phyloP scores from a whole-genome alignment of 2,113 vertebrate genomes.

The Vicugna pacos region DNA sequence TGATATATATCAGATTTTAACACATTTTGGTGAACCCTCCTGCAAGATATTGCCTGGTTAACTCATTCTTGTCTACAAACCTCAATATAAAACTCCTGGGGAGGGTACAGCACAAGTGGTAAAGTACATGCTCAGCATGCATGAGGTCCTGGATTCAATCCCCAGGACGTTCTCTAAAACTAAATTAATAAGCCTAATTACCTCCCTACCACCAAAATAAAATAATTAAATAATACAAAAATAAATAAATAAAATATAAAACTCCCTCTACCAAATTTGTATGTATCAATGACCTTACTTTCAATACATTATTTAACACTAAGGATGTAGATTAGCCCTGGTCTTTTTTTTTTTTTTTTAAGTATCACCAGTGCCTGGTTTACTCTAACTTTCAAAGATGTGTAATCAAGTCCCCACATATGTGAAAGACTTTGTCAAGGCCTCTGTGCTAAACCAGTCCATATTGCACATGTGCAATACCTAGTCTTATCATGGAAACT shows the following conservation, averaged over 20 bases:
- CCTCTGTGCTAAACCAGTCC: neutral
- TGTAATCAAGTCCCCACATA: neutral
- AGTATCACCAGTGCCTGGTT: neutral
- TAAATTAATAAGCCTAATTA: too few relatives aligned
- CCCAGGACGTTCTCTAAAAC: too few relatives aligned
- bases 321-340: neutral
- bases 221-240: too few relatives aligned
- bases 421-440: neutral
- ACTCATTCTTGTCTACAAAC: neutral
- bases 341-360: neutral
- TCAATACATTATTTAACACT: neutral
- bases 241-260: neutral
- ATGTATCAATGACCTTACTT: neutral
- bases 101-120: too few relatives aligned
- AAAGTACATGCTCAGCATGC: too few relatives aligned
- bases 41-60: neutral
- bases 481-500: neutral
- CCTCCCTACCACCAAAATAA: too few relatives aligned
- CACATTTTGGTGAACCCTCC: neutral
- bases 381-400: slow-evolving; percentile 4
- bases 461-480: neutral
- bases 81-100: neutral
- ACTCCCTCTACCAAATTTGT: neutral
- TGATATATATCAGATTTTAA: neutral
- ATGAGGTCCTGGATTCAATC: too few relatives aligned